Percentiles rank a stretch among this genome's conserved stretches.
These are phyloP conservation scores for Folsomia manolachei DNA, from an alignment of 2,888 invertebrate genomes.

Conservation along the genomic window DNA sequence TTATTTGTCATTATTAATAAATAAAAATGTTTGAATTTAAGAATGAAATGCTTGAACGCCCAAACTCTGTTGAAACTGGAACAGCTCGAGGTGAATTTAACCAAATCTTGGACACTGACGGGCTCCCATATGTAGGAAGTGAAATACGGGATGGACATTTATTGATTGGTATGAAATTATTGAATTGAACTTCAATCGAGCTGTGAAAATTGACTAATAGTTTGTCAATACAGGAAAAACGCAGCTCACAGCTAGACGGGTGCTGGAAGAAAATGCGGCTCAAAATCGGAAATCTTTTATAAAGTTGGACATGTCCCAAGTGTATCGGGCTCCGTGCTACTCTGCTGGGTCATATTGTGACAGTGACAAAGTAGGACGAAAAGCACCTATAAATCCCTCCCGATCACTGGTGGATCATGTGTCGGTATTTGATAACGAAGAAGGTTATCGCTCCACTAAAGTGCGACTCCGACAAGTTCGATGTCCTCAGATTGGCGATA, in stretches of 20 bases:
- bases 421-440: conserved; percentile 61
- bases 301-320: background rate
- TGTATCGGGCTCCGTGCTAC: background rate
- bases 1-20: background rate
- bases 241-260: too few relatives aligned
- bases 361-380: background rate
- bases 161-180: conserved; percentile 22
- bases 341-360: background rate
- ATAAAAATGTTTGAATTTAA: background rate
- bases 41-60: conserved; percentile 33
- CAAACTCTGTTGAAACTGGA: background rate
- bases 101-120: conserved; percentile 29
- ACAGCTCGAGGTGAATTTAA: background rate
- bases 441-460: conserved; percentile 63
- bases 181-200: too few relatives aligned
- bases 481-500: conserved; percentile 64
- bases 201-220: too few relatives aligned
- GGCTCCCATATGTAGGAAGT: conserved; percentile 26
- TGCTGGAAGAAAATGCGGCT: too few relatives aligned
- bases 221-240: too few relatives aligned
- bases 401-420: conserved; percentile 57
- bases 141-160: conserved; percentile 56
- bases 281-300: too few relatives aligned
- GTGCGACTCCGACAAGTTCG: conserved; percentile 59
- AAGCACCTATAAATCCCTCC: background rate